phyloP scores from a whole-genome alignment of 2,113 vertebrate genomes.

The Ammodytes dubius region DNA sequence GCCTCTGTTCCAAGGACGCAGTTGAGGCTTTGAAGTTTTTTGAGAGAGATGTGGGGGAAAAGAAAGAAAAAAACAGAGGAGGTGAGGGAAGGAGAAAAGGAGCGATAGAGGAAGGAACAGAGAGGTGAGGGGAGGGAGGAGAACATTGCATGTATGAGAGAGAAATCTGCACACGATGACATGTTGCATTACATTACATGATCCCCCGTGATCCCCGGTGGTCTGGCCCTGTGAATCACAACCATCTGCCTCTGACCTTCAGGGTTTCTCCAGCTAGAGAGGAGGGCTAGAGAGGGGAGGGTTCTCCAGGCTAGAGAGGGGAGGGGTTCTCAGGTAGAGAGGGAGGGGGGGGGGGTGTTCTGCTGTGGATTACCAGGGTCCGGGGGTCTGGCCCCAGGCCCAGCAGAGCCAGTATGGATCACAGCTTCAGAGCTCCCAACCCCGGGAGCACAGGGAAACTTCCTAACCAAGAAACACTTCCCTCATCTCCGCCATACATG shows the following conservation, averaged over 20 bases:
- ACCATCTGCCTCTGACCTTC: conserved; percentile 74
- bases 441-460: conserved; percentile 59
- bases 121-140: conserved; percentile 7
- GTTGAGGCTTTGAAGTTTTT: conserved; percentile 52
- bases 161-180: conserved; percentile 61
- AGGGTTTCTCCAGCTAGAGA: conserved; percentile 29
- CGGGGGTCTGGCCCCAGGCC: conserved; percentile 58
- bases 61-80: conserved; percentile 7
- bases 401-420: conserved; percentile 56
- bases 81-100: conserved; percentile 24
- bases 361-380: conserved; percentile 56
- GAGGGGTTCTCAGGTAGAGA: no score
- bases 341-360: no score
- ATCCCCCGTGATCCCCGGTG: conserved; percentile 66
- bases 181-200: conserved; percentile 71
- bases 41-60: background rate
- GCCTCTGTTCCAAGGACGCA: conserved; percentile 40
- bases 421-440: conserved; percentile 48
- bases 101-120: conserved; percentile 9
- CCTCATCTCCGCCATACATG: conserved; percentile 57
- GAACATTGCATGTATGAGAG: conserved; percentile 13
- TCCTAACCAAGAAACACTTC: conserved; percentile 70
- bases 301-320: no score
- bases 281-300: no score
- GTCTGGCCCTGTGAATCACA: conserved; percentile 66